Percentiles rank a stretch among this genome's conserved stretches.
Evolutionary conservation across 2,797 vertebrate species (phyloP).

Genomic region (Potorous gilbertii): DNA sequence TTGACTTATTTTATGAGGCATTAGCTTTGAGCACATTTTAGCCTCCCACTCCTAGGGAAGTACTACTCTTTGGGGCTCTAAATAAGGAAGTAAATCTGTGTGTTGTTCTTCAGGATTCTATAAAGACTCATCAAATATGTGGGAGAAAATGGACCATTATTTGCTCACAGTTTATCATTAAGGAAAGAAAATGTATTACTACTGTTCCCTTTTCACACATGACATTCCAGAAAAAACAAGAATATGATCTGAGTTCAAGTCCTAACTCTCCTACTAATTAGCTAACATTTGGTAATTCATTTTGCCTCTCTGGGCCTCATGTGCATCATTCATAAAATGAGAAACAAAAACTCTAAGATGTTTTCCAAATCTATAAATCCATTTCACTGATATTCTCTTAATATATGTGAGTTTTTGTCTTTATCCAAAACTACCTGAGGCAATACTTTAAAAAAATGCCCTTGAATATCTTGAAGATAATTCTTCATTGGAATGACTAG

Average conservation of each 20-base stretch:
- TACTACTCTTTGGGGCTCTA: not conserved
- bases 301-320: not conserved
- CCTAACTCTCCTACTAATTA: not conserved
- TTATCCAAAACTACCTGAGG: not conserved
- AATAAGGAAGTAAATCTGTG: constrained; percentile 7
- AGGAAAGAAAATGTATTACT: not conserved
- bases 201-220: not conserved
- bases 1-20: constrained; percentile 28
- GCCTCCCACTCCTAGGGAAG: not conserved
- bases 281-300: not conserved
- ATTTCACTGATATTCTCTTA: not conserved
- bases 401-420: not conserved
- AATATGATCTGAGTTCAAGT: not conserved
- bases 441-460: not conserved
- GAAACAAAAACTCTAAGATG: not conserved
- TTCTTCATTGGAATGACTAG: not conserved
- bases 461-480: not conserved
- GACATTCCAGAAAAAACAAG: not conserved
- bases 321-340: not conserved
- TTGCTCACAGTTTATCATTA: not conserved
- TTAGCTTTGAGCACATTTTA: constrained; percentile 38
- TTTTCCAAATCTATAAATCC: not conserved
- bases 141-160: not conserved
- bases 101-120: not conserved
- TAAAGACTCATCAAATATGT: not conserved